phyloP scores from a whole-genome alignment of 2,888 invertebrate genomes.

The Drosophila tanythrix region DNA sequence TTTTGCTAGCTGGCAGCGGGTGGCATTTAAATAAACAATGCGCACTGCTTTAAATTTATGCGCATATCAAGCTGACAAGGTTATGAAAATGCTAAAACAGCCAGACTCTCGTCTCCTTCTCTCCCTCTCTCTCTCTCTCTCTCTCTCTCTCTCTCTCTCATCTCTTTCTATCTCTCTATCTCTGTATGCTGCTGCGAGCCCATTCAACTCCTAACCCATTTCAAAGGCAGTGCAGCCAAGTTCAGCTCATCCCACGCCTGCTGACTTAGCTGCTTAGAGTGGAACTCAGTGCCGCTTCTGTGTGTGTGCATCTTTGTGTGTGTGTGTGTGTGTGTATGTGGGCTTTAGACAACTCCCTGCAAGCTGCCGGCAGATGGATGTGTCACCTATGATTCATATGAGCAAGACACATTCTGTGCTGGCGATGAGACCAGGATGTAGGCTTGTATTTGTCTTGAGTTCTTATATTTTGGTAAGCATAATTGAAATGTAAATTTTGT shows the following conservation, averaged over 20 bases:
- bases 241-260: constrained; percentile 6
- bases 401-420: constrained; percentile 1
- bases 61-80: constrained; percentile 81
- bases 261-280: constrained; percentile 20
- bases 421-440: background rate
- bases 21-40: constrained; percentile 79
- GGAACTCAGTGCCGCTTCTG: constrained; percentile 12
- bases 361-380: constrained; percentile 32
- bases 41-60: constrained; percentile 79
- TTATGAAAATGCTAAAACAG: constrained; percentile 76
- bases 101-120: constrained; percentile 24
- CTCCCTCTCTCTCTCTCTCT: background rate
- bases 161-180: background rate
- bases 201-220: constrained; percentile 1
- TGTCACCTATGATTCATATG: constrained; percentile 52
- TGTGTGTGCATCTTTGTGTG: background rate
- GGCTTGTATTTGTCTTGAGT: constrained; percentile 34
- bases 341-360: constrained; percentile 20
- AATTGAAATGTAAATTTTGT: constrained; percentile 76
- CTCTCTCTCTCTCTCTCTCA: constrained; percentile 1
- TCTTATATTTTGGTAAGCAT: constrained; percentile 50
- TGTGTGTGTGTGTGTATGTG: background rate
- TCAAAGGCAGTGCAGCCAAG: background rate
- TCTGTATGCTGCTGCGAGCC: background rate
- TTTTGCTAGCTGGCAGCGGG: constrained; percentile 51